A percentile compares a stretch with the other conserved stretches of the same genome.
phyloP scores from a whole-genome alignment of 1,140 invertebrate species.

The Maniola jurtina region DNA sequence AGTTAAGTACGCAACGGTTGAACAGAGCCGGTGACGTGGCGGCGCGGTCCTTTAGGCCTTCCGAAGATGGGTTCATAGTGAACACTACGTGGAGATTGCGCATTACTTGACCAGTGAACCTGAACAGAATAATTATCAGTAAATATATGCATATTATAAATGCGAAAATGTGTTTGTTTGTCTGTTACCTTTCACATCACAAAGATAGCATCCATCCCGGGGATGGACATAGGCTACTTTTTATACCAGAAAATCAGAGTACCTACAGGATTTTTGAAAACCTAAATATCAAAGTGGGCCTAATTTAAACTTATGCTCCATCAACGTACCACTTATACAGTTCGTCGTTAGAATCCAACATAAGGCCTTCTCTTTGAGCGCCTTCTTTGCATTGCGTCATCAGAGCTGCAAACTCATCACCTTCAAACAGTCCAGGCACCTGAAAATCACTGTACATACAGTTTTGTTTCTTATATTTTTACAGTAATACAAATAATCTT shows the following conservation, averaged over 20 bases:
- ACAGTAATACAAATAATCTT: no score
- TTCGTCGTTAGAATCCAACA: slow-evolving; percentile 99
- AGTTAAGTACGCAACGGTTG: slow-evolving; percentile 99
- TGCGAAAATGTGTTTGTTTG: no score
- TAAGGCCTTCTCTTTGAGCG: slow-evolving; percentile 97
- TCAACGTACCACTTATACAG: slow-evolving; percentile 91
- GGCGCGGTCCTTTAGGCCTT: slow-evolving; percentile 98
- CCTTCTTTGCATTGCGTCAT: slow-evolving; percentile 99
- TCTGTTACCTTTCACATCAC: not conserved
- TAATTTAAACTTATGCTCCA: not conserved
- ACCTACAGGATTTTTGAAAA: no score
- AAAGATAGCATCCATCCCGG: not conserved
- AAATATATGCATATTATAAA: no score
- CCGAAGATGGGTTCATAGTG: slow-evolving; percentile 99
- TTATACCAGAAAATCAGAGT: no score
- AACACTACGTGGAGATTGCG: slow-evolving; percentile 99
- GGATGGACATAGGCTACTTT: no score
- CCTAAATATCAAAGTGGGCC: no score
- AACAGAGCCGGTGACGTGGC: slow-evolving; percentile 99
- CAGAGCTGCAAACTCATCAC: slow-evolving; percentile 98
- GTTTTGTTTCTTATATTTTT: no score
- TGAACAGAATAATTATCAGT: slow-evolving; percentile 23
- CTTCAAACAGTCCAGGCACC: slow-evolving; percentile 95
- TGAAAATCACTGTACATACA: slow-evolving; percentile 30
- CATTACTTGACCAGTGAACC: slow-evolving; percentile 99